Conservation (phyloP, 2,888 invertebrate species). For the Chrysina gloriosa region DNA sequence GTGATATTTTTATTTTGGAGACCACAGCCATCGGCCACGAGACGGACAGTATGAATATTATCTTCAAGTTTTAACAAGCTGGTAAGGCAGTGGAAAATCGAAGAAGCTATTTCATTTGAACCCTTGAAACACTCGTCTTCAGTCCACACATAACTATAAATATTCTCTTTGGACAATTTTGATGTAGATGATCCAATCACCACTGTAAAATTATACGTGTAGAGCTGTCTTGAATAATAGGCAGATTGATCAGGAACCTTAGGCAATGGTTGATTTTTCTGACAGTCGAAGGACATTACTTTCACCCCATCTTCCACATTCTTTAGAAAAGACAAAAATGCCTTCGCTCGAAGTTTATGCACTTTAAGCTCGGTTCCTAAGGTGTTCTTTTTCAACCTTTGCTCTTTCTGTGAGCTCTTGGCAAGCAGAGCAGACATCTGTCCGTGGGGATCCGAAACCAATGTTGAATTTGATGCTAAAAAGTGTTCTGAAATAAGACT, state of each 20-base stretch:
- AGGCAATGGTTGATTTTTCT: slow-evolving; percentile 56
- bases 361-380: slow-evolving; percentile 3
- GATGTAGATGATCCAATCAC: slow-evolving; percentile 54
- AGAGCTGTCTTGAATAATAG: slow-evolving; percentile 57
- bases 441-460: not conserved
- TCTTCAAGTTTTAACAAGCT: not conserved
- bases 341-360: not conserved
- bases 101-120: slow-evolving; percentile 15
- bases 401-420: slow-evolving; percentile 37
- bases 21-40: not conserved
- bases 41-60: not conserved
- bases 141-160: slow-evolving; percentile 30
- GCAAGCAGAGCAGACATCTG: slow-evolving; percentile 47
- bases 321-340: not conserved
- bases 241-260: slow-evolving; percentile 56
- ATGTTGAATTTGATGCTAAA: slow-evolving; percentile 2
- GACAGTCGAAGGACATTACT: slow-evolving; percentile 58
- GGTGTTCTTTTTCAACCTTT: slow-evolving; percentile 19
- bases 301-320: too few species aligned
- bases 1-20: too few species aligned
- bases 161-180: slow-evolving; percentile 37
- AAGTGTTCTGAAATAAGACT: not conserved
- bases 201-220: slow-evolving; percentile 57
- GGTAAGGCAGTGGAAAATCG: not conserved
- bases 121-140: slow-evolving; percentile 17